Base-by-base conservation (phyloP, 2,797 vertebrate species). In the Hapalemur alaotrensis region DNA sequence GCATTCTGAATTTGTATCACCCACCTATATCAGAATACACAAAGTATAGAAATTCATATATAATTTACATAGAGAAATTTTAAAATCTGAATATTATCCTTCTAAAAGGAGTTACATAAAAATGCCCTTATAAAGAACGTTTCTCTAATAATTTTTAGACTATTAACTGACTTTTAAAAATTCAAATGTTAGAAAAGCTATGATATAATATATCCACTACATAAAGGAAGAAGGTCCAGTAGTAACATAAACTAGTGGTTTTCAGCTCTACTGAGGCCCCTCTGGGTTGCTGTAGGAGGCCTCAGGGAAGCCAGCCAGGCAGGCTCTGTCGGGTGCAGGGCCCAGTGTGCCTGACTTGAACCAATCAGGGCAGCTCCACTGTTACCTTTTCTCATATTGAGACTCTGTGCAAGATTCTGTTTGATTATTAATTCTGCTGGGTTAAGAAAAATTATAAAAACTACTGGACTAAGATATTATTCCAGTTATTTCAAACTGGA, bases 51-150 rank as follows among this genome's bases (percentile, higher is more conserved):
- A 89, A 78, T 75, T 91, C 41, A 82, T 23, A 46, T 15, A 88
- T 41, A 59, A 91, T 78, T 91, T 88, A 95, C 28, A 69, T 72
- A 89, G 8, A 93, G 15, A 89, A 86, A 96, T 50, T 86, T 43
- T 20, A 48, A 54, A 63, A 41, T 15, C 4, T 41, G 2, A 84
- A 11, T 73, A 93, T 22, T 67, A 50, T 30, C n/a, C 48, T 80
- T 95, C 59, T 79, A 73, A 80, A 94, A 87, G 28, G 30, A 30
- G 8, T 79, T 20, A 95, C 7, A 75, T 79, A 30, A 86, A 91
- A 54, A 67, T 61, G 13, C 12, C 14, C 30, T 91, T 85, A 70
- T 11, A 41, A 65, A 87, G 38, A 91, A 57, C 54, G 41, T 67
- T 93, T 63, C 28, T 76, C 14, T 82, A 91, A 89, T 35, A 72